Evolutionary conservation across 1,140 invertebrate genomes (phyloP), one percentile per base, ranked within the genome.

Genomic region (Panagrolaimus sp.): DNA sequence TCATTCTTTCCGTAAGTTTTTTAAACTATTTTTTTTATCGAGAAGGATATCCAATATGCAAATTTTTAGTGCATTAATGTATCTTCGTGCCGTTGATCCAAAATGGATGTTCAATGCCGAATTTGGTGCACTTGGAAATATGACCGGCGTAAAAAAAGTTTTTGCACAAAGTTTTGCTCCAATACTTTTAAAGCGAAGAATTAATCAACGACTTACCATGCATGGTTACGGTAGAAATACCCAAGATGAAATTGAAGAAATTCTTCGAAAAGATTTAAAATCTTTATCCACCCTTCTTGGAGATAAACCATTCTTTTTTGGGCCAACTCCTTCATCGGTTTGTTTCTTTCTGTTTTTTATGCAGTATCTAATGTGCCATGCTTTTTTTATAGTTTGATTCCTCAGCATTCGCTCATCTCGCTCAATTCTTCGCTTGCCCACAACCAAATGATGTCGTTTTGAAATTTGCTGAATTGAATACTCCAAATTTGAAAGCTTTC

Each of bases 221-320:
- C 84, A 85, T 72, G 93, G 93, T 70, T 91, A 94, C 84, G 93
- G 92, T 66, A 90, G 93, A 26, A 91, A 94, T 84, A 90, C 89
- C 71, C 87, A 90, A 65, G 92, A 94, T 75, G 92, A 95, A 85
- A 91, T 95, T 73, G 87, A 90, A 75, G 90, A 93, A 81, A 92
- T 94, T 76, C 91, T 91, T 66, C 91, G 92, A 84, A 89, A 90
- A 72, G 93, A 95, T 86, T 86, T 95, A 91, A 91, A n/a, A 87
- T 94, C 43, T 91, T 90, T 65, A 90, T 93, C 78, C 88, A 91
- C 84, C 14, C 44, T 74, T 14, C 48, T 74, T n/a, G 71, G 71
- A 4, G 65, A 73, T 87, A 94, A 93, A 84, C 89, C 89, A 9
- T 96, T 91, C 88, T 94, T 95, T 88, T 94, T 94, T 81, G 93